phyloP scores from a whole-genome alignment of 2,113 vertebrate genomes.

The Colossoma macropomum region DNA sequence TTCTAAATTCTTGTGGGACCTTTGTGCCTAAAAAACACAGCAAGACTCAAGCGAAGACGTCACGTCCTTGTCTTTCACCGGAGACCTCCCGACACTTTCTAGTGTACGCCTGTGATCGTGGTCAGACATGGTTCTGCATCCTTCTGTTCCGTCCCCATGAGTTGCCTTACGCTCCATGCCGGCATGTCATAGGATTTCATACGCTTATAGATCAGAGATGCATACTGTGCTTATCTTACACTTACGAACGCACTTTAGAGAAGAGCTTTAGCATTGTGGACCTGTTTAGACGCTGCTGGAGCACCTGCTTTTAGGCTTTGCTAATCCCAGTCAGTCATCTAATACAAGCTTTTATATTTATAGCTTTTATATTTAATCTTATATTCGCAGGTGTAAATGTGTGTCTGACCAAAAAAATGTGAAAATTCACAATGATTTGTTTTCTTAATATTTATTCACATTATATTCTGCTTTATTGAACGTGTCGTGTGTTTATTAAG shows the following conservation, averaged over 20 bases:
- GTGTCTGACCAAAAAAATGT: neutral
- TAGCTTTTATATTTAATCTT: neutral
- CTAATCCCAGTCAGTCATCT: neutral
- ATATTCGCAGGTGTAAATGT: neutral
- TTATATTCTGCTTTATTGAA: neutral
- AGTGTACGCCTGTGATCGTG: neutral
- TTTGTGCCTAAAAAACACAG: neutral
- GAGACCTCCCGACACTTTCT: neutral
- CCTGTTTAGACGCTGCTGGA: neutral
- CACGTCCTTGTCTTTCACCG: neutral
- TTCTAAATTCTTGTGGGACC: neutral
- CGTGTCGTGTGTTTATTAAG: neutral
- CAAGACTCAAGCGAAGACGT: neutral
- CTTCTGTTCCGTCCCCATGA: neutral
- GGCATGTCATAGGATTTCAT: slow-evolving; percentile 14
- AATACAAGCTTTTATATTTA: neutral
- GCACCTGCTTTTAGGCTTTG: neutral
- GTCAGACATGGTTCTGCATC: neutral
- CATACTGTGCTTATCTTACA: neutral
- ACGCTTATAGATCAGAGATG: slow-evolving; percentile 23
- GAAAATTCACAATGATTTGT: neutral
- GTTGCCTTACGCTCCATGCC: slow-evolving; percentile 14
- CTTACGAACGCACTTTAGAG: slow-evolving; percentile 23
- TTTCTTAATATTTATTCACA: neutral
- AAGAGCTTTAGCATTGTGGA: slow-evolving; percentile 15